A percentile compares a stretch with the other conserved stretches of the same genome.
Conservation (phyloP, 2,888 invertebrate species). For the Rhingia rostrata region DNA sequence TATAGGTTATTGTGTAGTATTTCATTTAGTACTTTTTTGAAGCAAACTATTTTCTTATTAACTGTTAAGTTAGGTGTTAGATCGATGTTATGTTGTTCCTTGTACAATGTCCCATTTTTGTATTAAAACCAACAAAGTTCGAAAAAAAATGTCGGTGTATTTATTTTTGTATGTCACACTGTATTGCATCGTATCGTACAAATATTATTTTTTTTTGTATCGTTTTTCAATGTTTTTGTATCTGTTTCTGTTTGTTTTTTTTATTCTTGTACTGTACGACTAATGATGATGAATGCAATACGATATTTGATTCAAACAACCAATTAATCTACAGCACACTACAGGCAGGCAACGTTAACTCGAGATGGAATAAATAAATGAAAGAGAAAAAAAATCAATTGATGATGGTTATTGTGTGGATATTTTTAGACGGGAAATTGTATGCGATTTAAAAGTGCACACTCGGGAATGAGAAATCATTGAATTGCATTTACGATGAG, state of each 20-base stretch:
- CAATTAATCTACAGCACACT: conserved; percentile 67
- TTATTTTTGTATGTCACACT: conserved; percentile 57
- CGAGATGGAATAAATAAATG: conserved; percentile 10
- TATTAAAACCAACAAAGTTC: neutral
- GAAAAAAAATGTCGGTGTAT: conserved; percentile 42
- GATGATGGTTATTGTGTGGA: conserved; percentile 41
- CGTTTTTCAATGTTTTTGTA: conserved; percentile 56
- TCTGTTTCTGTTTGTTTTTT: conserved; percentile 41
- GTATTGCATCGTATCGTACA: conserved; percentile 63
- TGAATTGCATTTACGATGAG: conserved; percentile 26
- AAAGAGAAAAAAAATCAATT: conserved; percentile 31
- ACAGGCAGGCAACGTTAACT: conserved; percentile 30
- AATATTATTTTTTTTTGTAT: conserved; percentile 23
- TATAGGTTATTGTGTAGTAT: conserved; percentile 23
- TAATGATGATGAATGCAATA: conserved; percentile 71
- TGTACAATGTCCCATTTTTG: conserved; percentile 48
- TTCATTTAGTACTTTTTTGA: conserved; percentile 19
- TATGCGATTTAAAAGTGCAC: conserved; percentile 23
- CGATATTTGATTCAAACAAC: conserved; percentile 61
- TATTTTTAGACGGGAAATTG: conserved; percentile 61
- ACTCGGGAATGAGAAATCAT: conserved; percentile 26
- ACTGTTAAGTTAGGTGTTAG: conserved; percentile 58
- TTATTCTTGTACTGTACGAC: conserved; percentile 57
- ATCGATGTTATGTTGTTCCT: conserved; percentile 46
- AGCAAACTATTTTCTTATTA: conserved; percentile 46